A percentile compares a stretch with the other conserved stretches of the same genome.
Conservation (phyloP, 2,113 vertebrate species). For the Pluvialis apricaria region DNA sequence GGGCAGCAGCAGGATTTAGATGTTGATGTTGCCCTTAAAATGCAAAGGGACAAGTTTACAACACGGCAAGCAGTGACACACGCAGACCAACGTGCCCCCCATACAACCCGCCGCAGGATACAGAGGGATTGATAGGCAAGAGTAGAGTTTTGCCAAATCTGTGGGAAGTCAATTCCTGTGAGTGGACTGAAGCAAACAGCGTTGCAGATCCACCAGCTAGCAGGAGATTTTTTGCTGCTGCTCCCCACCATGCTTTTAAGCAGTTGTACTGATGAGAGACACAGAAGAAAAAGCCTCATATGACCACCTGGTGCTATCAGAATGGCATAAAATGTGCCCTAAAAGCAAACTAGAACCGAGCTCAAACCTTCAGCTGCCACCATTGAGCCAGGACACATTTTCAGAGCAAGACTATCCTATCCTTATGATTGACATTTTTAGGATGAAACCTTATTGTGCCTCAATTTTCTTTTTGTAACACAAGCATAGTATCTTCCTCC, state of each 20-base stretch:
- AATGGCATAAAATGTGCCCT: background rate
- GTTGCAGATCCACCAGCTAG: background rate
- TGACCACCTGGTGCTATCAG: background rate
- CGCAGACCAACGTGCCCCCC: rapidly evolving
- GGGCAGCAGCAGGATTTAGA: background rate
- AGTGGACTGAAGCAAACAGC: background rate
- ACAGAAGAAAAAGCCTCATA: background rate
- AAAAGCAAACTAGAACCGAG: background rate
- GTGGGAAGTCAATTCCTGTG: background rate
- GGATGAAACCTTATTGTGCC: background rate
- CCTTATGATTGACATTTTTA: background rate
- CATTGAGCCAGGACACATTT: background rate
- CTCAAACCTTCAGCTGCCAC: background rate
- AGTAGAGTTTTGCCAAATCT: background rate
- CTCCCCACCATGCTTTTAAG: background rate
- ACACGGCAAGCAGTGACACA: rapidly evolving
- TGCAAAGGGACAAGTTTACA: background rate
- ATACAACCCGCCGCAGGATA: rapidly evolving
- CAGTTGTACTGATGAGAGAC: background rate
- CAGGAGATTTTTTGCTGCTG: background rate
- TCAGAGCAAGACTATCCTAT: background rate
- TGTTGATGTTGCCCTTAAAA: background rate
- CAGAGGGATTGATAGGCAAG: background rate
- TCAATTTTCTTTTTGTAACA: background rate
- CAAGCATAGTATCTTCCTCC: background rate